Base-by-base conservation (phyloP, 2,797 vertebrate species). In the Luscinia luscinia region DNA sequence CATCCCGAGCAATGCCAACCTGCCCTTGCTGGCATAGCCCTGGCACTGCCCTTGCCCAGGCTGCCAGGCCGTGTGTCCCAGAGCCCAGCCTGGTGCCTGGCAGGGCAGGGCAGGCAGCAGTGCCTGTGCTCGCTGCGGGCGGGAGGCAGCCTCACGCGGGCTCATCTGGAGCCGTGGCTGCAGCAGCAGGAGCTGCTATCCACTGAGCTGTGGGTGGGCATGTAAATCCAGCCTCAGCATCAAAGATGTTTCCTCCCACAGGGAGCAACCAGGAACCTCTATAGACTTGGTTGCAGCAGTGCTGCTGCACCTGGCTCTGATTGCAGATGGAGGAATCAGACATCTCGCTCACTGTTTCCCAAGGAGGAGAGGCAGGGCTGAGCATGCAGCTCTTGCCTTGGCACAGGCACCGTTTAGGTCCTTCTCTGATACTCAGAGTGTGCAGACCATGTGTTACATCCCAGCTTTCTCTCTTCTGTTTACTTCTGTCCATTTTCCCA, bases 131-230 rank as follows among this genome's bases (percentile, higher is more conserved):
- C 8, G 3, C 34, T 74, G 59, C 54, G 14, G 66, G 66, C 20
- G 2, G 30, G 41, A 67, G 49, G 26, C 41, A 46, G 30, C 52
- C 9, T 9, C 64, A 41, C 38, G 0, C 0, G 0, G 41, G 4
- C 32, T 22, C 9, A 14, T 49, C 28, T 46, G 43, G 48, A 75
- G 51, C 62, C 5, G 2, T 0, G 0, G 0, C 7, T 49, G 82
- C 23, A 27, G 62, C 46, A 68, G 17, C 38, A 24, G 21, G 21
- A 72, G 32, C 16, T 75, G 36, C 5, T 75, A 12, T 66, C 69
- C 26, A 9, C 27, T 4, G 20, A 32, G 54, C n/a, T 3, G 3
- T 30, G 36, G 48, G 30, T 36, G 46, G 36, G 17, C 38, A 5
- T 0, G 0, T 64, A 46, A 82, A 75, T 78, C 62, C 66, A 59